Base-by-base conservation (phyloP, 2,113 vertebrate species). In the Forbesichthys papilliferus region DNA sequence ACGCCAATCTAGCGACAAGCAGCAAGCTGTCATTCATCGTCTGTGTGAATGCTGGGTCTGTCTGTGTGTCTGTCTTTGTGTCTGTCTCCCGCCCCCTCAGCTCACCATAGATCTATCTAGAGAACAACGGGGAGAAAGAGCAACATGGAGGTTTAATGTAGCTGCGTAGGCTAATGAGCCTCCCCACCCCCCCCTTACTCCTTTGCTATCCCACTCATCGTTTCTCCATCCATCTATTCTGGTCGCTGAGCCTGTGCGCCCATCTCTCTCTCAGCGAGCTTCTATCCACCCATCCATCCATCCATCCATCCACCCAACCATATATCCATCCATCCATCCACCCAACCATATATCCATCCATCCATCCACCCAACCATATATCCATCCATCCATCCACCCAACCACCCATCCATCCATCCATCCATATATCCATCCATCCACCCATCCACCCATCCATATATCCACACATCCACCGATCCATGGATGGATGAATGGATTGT, bases 111-210 rank as follows among this genome's bases (percentile, higher is more conserved):
- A 83, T 88, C 87, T 89, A 88, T 89, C 84, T 74, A 76, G 86
- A 87, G 88, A 91, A 90, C 86, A 91, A 88, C 88, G 83, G 53
- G 27, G 53, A 56, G 81, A 73, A 80, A 75, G 78, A 67, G 77
- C 76, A 81, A 74, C 59, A 64, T 79, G 75, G 66, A 79, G 74
- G 79, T 77, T 84, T 77, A 81, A 84, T 86, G 81, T 79, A 77
- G 51, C 74, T 86, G 84, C 73, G 84, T 84, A 80, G 81, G 86
- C 83, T 88, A 87, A 88, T 86, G 84, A 89, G 48, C 48, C 51
- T 48, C n/a, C 48, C 33, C 46, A 3, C 13, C 52, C 53, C 46
- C 61, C 46, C 12, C 14, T 18, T 62, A 48, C 4, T 48, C 46
- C 55, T 16, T 49, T 9, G 9, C 33, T 57, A 20, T 58, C 60